Evolutionary conservation across 53 echinoderm and acorn worm genomes (phyloP).

Genomic region (Holothuria scabra): DNA sequence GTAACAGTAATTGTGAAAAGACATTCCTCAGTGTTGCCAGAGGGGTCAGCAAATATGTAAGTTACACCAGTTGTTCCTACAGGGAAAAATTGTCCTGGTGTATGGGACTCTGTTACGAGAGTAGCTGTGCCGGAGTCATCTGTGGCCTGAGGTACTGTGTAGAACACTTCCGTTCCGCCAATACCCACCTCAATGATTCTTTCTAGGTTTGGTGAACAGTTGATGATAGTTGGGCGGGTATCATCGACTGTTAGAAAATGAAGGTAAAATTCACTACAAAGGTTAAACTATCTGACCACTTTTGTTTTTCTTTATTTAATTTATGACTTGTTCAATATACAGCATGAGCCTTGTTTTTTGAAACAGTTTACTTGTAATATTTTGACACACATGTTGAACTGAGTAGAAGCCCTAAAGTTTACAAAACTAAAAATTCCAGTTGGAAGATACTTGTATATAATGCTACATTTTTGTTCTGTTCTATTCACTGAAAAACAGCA

Average conservation of each 20-base stretch:
- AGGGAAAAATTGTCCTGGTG: constrained; percentile 66
- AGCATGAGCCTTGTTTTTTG: too few relatives aligned
- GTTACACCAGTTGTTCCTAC: constrained; percentile 63
- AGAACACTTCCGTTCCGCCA: constrained; percentile 30
- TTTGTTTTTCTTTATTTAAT: too few relatives aligned
- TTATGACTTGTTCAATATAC: too few relatives aligned
- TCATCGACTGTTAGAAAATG: constrained; percentile 27
- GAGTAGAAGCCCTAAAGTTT: too few relatives aligned
- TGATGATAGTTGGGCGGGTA: constrained; percentile 46
- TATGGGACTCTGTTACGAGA: constrained; percentile 56
- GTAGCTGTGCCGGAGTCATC: constrained; percentile 72
- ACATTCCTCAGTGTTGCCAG: constrained; percentile 57
- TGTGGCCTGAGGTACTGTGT: constrained; percentile 59
- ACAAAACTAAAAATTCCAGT: too few relatives aligned
- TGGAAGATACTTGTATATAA: too few relatives aligned
- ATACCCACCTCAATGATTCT: constrained; percentile 49
- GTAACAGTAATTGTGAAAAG: constrained; percentile 60
- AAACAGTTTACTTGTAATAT: too few relatives aligned
- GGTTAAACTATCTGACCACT: too few relatives aligned
- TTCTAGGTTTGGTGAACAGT: constrained; percentile 13
- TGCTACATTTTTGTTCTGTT: too few relatives aligned
- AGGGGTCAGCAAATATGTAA: constrained; percentile 63
- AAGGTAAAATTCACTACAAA: too few relatives aligned
- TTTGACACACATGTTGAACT: too few relatives aligned
- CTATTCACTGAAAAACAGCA: too few relatives aligned